Conservation (phyloP, 2,888 invertebrate species). For the Lumbricus terrestris region DNA sequence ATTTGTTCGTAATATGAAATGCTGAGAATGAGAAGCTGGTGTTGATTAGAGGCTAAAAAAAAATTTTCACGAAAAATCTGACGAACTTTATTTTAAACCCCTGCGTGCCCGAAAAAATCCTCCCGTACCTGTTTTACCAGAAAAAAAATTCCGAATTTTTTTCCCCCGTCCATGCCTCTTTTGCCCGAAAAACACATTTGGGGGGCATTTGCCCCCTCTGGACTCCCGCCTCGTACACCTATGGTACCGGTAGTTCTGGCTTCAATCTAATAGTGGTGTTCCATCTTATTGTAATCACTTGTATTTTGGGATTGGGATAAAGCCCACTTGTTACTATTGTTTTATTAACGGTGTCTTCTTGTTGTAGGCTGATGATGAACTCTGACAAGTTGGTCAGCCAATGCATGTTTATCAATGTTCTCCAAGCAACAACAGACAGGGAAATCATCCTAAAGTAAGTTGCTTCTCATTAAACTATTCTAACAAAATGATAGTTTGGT, state of each 20-base stretch:
- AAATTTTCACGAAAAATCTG: no score
- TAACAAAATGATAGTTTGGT: not conserved
- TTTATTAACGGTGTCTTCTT: conserved; percentile 21
- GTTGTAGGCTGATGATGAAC: conserved; percentile 87
- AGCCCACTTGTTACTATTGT: not conserved
- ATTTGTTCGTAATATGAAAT: no score
- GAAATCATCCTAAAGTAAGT: conserved; percentile 76
- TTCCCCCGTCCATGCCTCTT: no score
- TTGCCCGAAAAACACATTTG: no score
- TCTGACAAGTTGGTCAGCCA: conserved; percentile 92
- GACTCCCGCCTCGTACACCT: no score
- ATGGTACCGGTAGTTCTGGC: no score
- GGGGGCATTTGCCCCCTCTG: no score
- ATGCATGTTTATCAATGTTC: conserved; percentile 89
- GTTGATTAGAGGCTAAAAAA: not conserved
- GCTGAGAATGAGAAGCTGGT: not conserved
- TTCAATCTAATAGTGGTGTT: no score
- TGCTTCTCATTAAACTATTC: not conserved
- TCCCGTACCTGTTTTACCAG: no score
- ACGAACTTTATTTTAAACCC: no score
- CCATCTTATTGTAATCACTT: not conserved
- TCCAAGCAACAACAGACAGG: conserved; percentile 76
- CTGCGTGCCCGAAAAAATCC: no score
- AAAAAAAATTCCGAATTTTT: no score
- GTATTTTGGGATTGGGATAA: not conserved